Evolutionary conservation across 2,113 vertebrate genomes (phyloP), one percentile per base, ranked within the genome.

Genomic region (Engystomops pustulosus): DNA sequence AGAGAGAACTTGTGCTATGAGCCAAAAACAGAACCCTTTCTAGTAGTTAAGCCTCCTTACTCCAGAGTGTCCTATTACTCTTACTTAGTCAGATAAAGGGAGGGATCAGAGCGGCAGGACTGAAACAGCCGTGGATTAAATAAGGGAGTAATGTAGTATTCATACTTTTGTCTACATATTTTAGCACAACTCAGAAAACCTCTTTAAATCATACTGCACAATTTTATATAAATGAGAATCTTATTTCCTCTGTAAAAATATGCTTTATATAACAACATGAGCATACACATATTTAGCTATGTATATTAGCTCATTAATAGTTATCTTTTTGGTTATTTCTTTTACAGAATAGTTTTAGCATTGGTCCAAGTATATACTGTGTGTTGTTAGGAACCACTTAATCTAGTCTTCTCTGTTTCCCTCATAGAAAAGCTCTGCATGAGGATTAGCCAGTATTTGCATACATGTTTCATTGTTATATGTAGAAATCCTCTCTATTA

Each of bases 401-500:
- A 60, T 38, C 34, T 78, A 58, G 20, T 78, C 47, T 58, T 41
- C 34, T 41, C 53, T 44, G 12, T 58, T 55, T 44, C 23, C 25
- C 47, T 67, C 49, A 81, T 7, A 58, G 32, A 71, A 27, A n/a
- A 11, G 32, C 34, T 4, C 15, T 7, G 32, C 20, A 17, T 27
- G 18, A 72, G 69, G 69, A 82, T 82, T 72, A 72, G 25, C 49
- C 41, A 20, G 51, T 15, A 82, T 72, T 82, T 82, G 80, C 68
- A 82, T 72, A 45, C 32, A 71, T 38, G n/a, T 44, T 72, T 60
- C 68, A 82, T 60, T 71, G 67, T 55, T 58, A 60, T 60, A 62
- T 84, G 85, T 79, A 76, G 85, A 86, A 86, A 84, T 53, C 36
- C 80, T 74, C 36, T 74, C 75, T 23, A 78, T 78, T 72, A 70